Evolutionary conservation across 2,113 vertebrate genomes (phyloP), one percentile per base, ranked within the genome.

Genomic region (Poeciliopsis retropinna): DNA sequence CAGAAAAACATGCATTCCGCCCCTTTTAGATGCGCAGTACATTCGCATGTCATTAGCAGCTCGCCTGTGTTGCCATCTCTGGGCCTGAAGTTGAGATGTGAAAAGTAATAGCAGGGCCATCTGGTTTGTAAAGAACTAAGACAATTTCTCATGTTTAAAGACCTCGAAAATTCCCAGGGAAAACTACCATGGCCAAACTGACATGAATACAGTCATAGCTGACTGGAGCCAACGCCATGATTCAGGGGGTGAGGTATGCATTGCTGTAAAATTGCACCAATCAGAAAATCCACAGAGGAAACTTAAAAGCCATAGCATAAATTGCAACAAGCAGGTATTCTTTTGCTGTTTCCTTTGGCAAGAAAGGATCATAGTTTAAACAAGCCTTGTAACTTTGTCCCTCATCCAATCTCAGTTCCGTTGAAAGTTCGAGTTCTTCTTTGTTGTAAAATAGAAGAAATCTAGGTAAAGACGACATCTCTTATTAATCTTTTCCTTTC

Each of bases 31-130:
- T 80, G 74, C 28, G 80, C 71, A 78, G 74, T 30, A 82, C 71
- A 76, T 86, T 82, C 88, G 75, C 85, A 80, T 82, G 77, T 85
- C 74, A 76, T 90, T 88, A 85, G 79, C 80, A 54, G 70, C 72
- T 76, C 79, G 57, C 83, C 75, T 76, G 65, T 80, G 80, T 63
- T 86, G 75, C 83, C 68, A 73, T 85, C 69, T 70, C 79, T 81
- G 70, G 76, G 85, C 74, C 69, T 72, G 67, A 84, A 72, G 78
- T 73, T 79, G 70, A 80, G 83, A 84, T 75, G 63, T 64, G 64
- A 67, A 71, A 73, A 47, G 79, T 78, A 89, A 86, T 80, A 74
- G 61, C 81, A 64, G 32, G 75, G 39, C 88, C 88, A 84, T 89
- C 85, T 90, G 91, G 75, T 88, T 76, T 79, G 75, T 75, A 70